phyloP scores from a whole-genome alignment of 2,888 invertebrate genomes.

The Drosophila mercatorum region DNA sequence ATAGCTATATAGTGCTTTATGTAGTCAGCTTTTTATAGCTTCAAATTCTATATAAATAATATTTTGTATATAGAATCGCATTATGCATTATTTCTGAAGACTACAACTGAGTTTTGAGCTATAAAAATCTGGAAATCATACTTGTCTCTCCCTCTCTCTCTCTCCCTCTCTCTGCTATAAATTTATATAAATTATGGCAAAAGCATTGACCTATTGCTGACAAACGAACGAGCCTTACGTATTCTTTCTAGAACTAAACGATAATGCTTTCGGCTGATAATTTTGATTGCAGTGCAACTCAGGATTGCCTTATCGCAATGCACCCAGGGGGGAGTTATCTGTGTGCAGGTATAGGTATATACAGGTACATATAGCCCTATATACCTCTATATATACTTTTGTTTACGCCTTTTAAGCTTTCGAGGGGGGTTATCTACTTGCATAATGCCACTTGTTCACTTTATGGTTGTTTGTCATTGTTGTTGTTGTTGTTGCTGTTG shows the following conservation, averaged over 20 bases:
- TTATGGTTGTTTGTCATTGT: background rate
- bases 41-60: background rate
- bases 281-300: constrained; percentile 12
- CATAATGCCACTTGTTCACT: constrained; percentile 16
- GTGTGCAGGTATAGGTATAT: background rate
- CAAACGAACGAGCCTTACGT: background rate
- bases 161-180: background rate
- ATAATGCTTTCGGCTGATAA: background rate
- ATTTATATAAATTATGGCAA: background rate
- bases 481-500: background rate
- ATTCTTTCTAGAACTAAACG: constrained; percentile 7
- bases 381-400: background rate
- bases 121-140: background rate
- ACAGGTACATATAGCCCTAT: background rate
- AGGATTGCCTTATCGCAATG: constrained; percentile 19
- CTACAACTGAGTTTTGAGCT: too few species aligned
- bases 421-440: constrained; percentile 40
- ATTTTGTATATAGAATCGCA: background rate
- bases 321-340: constrained; percentile 16
- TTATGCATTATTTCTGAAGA: too few species aligned
- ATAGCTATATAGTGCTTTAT: background rate
- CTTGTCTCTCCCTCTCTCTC: too few species aligned
- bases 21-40: background rate
- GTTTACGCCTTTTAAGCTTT: constrained; percentile 10
- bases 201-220: constrained; percentile 36